A percentile compares a stretch with the other conserved stretches of the same genome.
These are phyloP conservation scores for Diarsia dahlii DNA, from an alignment of 2,888 invertebrate genomes.

Conservation along the genomic window DNA sequence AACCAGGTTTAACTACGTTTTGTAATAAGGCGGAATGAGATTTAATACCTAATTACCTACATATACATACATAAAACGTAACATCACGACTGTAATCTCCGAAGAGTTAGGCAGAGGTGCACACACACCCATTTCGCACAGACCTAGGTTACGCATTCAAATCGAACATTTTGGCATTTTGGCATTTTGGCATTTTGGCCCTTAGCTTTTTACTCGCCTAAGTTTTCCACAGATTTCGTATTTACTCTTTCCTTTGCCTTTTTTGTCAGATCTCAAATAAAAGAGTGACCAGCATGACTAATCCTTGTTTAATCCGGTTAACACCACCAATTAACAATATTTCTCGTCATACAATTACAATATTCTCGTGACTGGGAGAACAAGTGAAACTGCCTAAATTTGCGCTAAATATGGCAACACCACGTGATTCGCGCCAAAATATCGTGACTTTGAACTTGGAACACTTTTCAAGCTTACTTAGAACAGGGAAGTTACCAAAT, in stretches of 20 bases:
- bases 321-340: not conserved
- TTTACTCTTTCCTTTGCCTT: not conserved
- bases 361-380: conserved; percentile 3
- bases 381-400: conserved; percentile 22
- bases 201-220: not conserved
- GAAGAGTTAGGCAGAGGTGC: too few relatives aligned
- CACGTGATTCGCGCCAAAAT: conserved; percentile 3
- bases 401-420: conserved; percentile 11
- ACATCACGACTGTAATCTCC: too few relatives aligned
- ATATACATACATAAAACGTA: too few relatives aligned
- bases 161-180: not conserved
- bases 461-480: conserved; percentile 17
- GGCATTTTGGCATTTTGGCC: too few relatives aligned
- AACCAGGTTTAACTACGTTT: too few relatives aligned
- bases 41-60: not conserved
- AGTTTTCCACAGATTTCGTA: not conserved
- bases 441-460: conserved; percentile 61
- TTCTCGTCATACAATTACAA: not conserved
- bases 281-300: not conserved
- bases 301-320: not conserved
- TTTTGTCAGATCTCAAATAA: not conserved
- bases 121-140: too few relatives aligned
- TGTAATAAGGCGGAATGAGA: too few relatives aligned
- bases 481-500: conserved; percentile 22
- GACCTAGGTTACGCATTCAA: not conserved